phyloP scores from a whole-genome alignment of 2,113 vertebrate genomes.

The Salvelinus sp. region DNA sequence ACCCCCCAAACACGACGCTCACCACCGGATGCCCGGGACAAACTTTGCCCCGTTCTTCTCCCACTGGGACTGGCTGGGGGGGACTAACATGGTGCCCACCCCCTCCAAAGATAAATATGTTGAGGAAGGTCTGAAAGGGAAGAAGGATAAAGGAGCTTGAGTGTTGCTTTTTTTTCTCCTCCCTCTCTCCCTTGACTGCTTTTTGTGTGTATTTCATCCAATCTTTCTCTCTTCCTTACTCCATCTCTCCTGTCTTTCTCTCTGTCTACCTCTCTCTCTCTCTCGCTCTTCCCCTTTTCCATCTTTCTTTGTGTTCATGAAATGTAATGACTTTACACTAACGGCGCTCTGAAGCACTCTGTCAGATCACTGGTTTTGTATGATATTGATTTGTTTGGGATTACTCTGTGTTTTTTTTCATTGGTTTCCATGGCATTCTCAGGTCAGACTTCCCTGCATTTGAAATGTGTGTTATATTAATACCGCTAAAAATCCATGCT shows the following conservation, averaged over 20 bases:
- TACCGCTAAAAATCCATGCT: background rate
- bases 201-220: slow-evolving; percentile 5
- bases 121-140: slow-evolving; percentile 39
- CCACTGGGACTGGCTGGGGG: slow-evolving; percentile 80
- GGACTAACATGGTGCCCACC: slow-evolving; percentile 56
- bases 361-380: background rate
- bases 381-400: slow-evolving; percentile 13
- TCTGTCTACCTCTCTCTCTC: background rate
- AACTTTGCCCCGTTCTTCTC: slow-evolving; percentile 81
- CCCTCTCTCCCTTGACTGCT: background rate
- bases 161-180: background rate
- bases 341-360: background rate
- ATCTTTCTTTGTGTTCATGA: background rate
- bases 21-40: slow-evolving; percentile 73
- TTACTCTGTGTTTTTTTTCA: background rate
- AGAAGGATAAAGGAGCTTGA: slow-evolving; percentile 52
- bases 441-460: slow-evolving; percentile 28
- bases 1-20: slow-evolving; percentile 72
- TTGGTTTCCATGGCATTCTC: slow-evolving; percentile 27
- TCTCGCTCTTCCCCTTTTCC: slow-evolving; percentile 1
- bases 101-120: slow-evolving; percentile 25
- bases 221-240: background rate
- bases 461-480: slow-evolving; percentile 23
- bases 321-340: background rate
- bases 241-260: background rate